Evolutionary conservation across 2,888 invertebrate species (phyloP), one percentile per base, ranked within the genome.

Genomic region (Brassicogethes aeneus): DNA sequence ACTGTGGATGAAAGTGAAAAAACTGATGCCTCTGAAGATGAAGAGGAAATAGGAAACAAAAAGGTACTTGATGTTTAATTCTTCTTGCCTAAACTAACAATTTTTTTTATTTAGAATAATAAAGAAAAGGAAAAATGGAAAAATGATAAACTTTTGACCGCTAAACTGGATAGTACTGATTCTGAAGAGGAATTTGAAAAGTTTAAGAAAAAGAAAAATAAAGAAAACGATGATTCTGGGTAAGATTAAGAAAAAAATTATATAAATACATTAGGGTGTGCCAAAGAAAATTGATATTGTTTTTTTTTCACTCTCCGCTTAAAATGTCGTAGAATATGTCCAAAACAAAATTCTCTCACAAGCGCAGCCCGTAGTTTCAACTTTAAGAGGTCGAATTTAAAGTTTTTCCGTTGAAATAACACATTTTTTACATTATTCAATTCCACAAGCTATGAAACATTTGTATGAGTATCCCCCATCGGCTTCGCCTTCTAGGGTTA

Each of bases 131-230:
- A 43, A 13, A 43, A 45, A 29, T 57, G 57, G 57, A 46, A 48
- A 16, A 54, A 50, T 3, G 55, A 58, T 45, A 56, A 57, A 39
- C 41, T 59, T 8, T 42, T 58, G 5, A 55, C 51, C 3, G 44
- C 37, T 17, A 55, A 53, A 40, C 31, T 59, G 3, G 48, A 50
- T n/a, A 55, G 48, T 30, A 47, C 46, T 8, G 60, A 61, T 48
- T 56, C 57, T 8, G 60, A 57, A 40, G 51, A 46, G 23, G 52
- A 49, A 12, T 49, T 53, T 36, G 29, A 40, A 3, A 51, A 54
- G 39, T 46, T 47, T 36, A 42, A 41, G 3, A 49, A 46, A 12
- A 56, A 57, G 41, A 56, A 50, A 16, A 45, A 46, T 2, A 46
- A 46, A 43, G 23, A 23, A n/a, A n/a, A n/a, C n/a, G n/a, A n/a